Percentiles rank a stretch among this genome's conserved stretches.
Conservation (phyloP, 1,140 invertebrate genomes). For the Drosophila miranda region DNA sequence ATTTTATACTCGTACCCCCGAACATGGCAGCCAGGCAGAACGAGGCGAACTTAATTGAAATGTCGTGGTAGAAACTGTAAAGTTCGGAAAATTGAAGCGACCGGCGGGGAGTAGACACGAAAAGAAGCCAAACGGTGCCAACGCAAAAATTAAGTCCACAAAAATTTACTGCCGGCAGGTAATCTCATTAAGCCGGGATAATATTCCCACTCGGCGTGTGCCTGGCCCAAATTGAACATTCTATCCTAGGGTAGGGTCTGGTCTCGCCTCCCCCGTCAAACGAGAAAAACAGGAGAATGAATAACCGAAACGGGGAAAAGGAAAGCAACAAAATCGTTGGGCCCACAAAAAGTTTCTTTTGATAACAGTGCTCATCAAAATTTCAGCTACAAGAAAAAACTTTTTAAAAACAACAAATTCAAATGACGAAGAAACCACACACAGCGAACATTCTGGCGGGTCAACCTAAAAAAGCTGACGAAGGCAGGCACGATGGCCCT, state of each 20-base stretch:
- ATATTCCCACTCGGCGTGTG: conserved; percentile 62
- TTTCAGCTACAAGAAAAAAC: conserved; percentile 75
- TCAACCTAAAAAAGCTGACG: neutral
- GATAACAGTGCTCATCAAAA: conserved; percentile 75
- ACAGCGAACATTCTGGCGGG: conserved; percentile 30
- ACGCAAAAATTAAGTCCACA: conserved; percentile 60
- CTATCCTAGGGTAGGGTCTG: conserved; percentile 12
- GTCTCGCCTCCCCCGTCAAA: conserved; percentile 7
- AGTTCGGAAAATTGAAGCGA: conserved; percentile 47
- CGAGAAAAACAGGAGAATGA: conserved; percentile 21
- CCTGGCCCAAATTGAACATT: conserved; percentile 63
- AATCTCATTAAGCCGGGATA: conserved; percentile 70
- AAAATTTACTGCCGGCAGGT: conserved; percentile 66
- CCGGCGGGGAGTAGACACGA: neutral
- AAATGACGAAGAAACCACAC: conserved; percentile 58
- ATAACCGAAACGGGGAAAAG: conserved; percentile 22
- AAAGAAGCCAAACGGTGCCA: conserved; percentile 30
- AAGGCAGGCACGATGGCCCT: neutral
- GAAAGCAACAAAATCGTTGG: conserved; percentile 35
- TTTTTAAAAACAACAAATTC: conserved; percentile 63
- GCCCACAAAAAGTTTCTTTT: conserved; percentile 62
- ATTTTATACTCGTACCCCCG: conserved; percentile 29
- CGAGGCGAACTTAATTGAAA: conserved; percentile 70
- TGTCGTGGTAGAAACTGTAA: conserved; percentile 64
- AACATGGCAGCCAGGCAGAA: neutral